Conservation (phyloP, 1,140 invertebrate species). For the Trichoplusia ni region DNA sequence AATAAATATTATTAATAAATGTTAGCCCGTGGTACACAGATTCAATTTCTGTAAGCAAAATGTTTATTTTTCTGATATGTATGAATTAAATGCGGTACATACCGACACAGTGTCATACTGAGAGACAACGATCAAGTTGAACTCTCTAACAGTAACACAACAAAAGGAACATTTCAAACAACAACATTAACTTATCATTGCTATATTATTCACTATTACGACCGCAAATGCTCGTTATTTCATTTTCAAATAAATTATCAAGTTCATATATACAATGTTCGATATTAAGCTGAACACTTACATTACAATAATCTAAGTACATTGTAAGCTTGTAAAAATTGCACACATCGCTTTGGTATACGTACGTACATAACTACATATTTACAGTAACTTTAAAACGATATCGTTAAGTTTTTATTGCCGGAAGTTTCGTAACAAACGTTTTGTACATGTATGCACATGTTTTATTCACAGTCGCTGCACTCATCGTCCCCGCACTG, state of each 20-base stretch:
- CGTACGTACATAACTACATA: constrained; percentile 79
- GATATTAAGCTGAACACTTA: constrained; percentile 45
- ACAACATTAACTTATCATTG: constrained; percentile 10
- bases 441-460: constrained; percentile 33
- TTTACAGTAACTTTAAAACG: constrained; percentile 70
- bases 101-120: not conserved
- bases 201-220: constrained; percentile 15
- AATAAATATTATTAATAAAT: too few relatives aligned
- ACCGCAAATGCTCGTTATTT: constrained; percentile 18
- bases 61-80: constrained; percentile 11
- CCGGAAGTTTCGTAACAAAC: constrained; percentile 65
- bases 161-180: constrained; percentile 17
- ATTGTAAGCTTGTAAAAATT: constrained; percentile 79
- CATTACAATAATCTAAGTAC: constrained; percentile 59
- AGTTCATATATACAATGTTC: constrained; percentile 50
- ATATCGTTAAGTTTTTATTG: constrained; percentile 74
- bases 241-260: constrained; percentile 63
- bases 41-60: not conserved
- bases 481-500: too few relatives aligned
- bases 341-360: constrained; percentile 81
- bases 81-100: constrained; percentile 10
- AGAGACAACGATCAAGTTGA: not conserved
- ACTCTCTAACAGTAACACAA: not conserved
- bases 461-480: too few relatives aligned
- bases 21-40: not conserved